phyloP scores from a whole-genome alignment of 2,888 invertebrate species.

The Cremastobaeus sp. region DNA sequence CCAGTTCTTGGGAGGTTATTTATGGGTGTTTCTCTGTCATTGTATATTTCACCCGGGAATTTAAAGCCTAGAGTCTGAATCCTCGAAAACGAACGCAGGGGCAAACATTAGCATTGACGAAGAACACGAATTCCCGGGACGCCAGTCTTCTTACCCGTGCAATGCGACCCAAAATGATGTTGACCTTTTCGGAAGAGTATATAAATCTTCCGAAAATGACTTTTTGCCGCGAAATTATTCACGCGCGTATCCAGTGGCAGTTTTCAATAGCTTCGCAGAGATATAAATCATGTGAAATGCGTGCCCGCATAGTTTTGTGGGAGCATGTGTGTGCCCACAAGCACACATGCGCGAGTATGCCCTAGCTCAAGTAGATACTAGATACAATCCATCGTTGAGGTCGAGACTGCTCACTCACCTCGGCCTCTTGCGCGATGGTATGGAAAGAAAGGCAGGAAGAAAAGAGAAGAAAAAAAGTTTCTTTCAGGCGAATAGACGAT shows the following conservation, averaged over 20 bases:
- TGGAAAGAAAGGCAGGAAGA: conserved; percentile 34
- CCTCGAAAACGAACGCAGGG: conserved; percentile 20
- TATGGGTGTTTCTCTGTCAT: no score
- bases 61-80: not conserved
- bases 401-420: conserved; percentile 5
- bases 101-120: conserved; percentile 24
- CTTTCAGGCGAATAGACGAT: conserved; percentile 49
- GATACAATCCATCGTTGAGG: no score
- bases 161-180: conserved; percentile 31
- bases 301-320: conserved; percentile 28
- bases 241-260: conserved; percentile 58
- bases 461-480: conserved; percentile 48
- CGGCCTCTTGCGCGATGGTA: conserved; percentile 12
- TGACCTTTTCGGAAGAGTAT: conserved; percentile 47
- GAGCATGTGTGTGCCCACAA: not conserved
- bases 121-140: conserved; percentile 19
- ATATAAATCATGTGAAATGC: conserved; percentile 51
- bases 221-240: conserved; percentile 52
- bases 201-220: conserved; percentile 54
- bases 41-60: conserved; percentile 16
- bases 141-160: conserved; percentile 9
- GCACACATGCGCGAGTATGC: not conserved
- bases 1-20: no score
- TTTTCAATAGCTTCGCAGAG: conserved; percentile 53
- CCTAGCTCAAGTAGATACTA: no score